phyloP scores from a whole-genome alignment of 2,888 invertebrate genomes.

The Acrobeloides nanus region DNA sequence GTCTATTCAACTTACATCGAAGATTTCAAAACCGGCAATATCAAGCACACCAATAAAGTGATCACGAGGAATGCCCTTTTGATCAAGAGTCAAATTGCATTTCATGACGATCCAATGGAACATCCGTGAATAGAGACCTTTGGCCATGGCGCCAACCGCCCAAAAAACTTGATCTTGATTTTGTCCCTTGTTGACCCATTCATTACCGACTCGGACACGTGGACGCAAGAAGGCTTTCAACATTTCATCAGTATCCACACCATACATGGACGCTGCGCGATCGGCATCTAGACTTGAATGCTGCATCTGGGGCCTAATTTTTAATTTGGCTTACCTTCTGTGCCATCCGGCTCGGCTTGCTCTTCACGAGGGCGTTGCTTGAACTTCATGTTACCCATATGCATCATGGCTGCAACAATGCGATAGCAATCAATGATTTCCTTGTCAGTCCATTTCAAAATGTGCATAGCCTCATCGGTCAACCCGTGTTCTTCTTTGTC shows the following conservation, averaged over 20 bases:
- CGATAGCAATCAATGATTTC: constrained; percentile 94
- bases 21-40: constrained; percentile 99
- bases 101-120: constrained; percentile 59
- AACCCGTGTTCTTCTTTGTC: constrained; percentile 77
- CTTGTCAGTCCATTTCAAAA: constrained; percentile 88
- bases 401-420: constrained; percentile 94
- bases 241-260: constrained; percentile 47
- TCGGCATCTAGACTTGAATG: constrained; percentile 31
- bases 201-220: constrained; percentile 59
- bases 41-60: constrained; percentile 96
- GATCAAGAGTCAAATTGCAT: constrained; percentile 56
- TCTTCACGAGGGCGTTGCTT: constrained; percentile 99
- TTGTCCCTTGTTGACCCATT: constrained; percentile 60
- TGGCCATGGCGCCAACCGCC: constrained; percentile 56
- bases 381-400: constrained; percentile 99
- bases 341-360: constrained; percentile 60
- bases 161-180: constrained; percentile 56
- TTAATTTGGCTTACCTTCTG: constrained; percentile 33
- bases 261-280: constrained; percentile 50
- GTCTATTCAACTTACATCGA: constrained; percentile 64
- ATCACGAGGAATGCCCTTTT: constrained; percentile 80
- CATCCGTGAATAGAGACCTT: constrained; percentile 57
- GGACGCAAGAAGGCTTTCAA: constrained; percentile 58
- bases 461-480: constrained; percentile 86
- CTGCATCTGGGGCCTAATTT: constrained; percentile 29